Evolutionary conservation across 2,888 invertebrate genomes (phyloP).

Genomic region (Apotomis betuletana): DNA sequence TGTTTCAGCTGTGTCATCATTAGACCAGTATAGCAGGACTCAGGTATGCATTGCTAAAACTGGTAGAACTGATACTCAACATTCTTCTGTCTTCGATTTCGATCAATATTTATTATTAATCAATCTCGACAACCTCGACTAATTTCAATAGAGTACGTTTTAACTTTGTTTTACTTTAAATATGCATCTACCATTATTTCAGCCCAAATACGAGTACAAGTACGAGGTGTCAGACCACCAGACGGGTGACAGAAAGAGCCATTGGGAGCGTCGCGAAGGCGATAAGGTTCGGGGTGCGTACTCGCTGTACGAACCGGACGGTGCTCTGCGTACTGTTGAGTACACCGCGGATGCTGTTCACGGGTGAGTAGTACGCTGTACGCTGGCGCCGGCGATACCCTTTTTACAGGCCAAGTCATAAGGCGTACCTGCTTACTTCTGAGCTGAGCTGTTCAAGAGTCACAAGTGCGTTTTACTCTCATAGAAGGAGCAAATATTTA

Average conservation of each 20-base stretch:
- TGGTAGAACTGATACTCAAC: too few relatives aligned
- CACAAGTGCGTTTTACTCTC: too few relatives aligned
- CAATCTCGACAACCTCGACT: too few relatives aligned
- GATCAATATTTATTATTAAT: too few relatives aligned
- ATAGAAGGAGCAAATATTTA: too few relatives aligned
- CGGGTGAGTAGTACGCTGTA: constrained; percentile 56
- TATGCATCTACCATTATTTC: constrained; percentile 27
- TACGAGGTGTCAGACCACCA: constrained; percentile 81
- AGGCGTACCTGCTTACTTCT: too few relatives aligned
- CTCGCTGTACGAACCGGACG: constrained; percentile 78
- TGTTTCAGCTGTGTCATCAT: constrained; percentile 51
- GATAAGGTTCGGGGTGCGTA: constrained; percentile 78
- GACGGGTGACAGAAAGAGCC: constrained; percentile 80
- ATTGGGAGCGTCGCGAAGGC: constrained; percentile 80
- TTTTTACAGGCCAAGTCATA: too few relatives aligned
- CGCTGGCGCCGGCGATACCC: too few relatives aligned
- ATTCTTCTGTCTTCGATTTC: too few relatives aligned
- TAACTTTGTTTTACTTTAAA: too few relatives aligned
- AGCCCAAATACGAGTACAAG: constrained; percentile 81
- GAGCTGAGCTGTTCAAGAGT: too few relatives aligned
- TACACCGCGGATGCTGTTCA: constrained; percentile 77
- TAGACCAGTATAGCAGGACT: constrained; percentile 49
- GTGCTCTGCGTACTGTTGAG: constrained; percentile 77
- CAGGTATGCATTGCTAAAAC: constrained; percentile 45
- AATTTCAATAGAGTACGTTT: too few relatives aligned